Conservation (phyloP, 2,797 vertebrate species). For the Furcifer pardalis region DNA sequence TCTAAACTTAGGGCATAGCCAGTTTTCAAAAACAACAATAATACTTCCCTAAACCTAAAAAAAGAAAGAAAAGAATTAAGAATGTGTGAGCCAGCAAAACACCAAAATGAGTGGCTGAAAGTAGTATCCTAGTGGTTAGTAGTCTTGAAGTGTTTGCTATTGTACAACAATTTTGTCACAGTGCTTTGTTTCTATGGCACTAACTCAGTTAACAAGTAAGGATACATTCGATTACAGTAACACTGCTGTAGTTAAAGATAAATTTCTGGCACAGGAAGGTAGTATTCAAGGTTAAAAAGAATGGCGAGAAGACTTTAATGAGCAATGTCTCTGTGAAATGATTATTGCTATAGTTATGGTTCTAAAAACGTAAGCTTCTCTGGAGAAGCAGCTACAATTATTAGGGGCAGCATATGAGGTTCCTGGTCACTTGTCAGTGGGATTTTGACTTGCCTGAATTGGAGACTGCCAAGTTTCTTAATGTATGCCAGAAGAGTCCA, state of each 20-base stretch:
- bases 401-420: background rate
- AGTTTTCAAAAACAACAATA: background rate
- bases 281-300: background rate
- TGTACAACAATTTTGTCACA: background rate
- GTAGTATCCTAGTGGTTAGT: background rate
- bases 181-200: slow-evolving; percentile 19
- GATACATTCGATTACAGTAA: background rate
- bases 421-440: background rate
- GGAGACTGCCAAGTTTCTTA: background rate
- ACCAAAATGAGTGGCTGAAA: background rate
- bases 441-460: background rate
- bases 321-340: background rate
- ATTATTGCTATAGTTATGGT: background rate
- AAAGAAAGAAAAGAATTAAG: background rate
- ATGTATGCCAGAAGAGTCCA: background rate
- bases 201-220: slow-evolving; percentile 2
- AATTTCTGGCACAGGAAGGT: background rate
- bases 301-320: background rate
- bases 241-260: slow-evolving; percentile 3
- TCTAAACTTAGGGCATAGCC: background rate
- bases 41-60: background rate
- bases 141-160: background rate
- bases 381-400: background rate
- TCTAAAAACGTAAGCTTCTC: background rate
- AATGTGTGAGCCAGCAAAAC: background rate